Conservation (phyloP, 2,113 vertebrate genomes). For the Rafetus swinhoei region DNA sequence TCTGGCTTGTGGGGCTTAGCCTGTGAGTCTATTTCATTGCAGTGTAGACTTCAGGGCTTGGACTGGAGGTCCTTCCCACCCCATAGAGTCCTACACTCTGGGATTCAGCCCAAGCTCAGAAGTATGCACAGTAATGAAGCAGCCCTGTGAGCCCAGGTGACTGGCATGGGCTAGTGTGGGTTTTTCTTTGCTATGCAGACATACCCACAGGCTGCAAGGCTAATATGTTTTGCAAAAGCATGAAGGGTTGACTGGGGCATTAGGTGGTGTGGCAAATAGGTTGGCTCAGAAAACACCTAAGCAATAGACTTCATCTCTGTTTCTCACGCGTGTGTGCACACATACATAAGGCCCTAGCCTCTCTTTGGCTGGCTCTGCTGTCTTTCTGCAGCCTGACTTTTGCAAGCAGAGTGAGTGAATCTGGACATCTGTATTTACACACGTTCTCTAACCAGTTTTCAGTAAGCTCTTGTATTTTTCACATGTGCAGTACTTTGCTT, state of each 20-base stretch:
- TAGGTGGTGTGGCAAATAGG: accelerated
- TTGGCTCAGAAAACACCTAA: neutral
- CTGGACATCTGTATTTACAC: constrained; percentile 64
- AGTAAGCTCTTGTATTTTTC: constrained; percentile 49
- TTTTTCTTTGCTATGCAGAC: no score
- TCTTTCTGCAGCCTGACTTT: constrained; percentile 6
- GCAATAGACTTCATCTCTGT: neutral
- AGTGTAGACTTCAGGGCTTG: neutral
- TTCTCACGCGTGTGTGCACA: no score
- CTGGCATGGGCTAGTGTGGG: no score
- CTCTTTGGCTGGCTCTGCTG: accelerated
- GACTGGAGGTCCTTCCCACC: neutral
- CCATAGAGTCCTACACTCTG: neutral
- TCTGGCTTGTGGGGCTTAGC: neutral
- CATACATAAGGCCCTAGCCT: neutral
- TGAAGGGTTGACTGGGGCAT: neutral
- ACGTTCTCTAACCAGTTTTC: constrained; percentile 31
- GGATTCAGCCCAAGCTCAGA: accelerated
- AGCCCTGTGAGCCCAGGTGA: no score
- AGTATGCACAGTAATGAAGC: neutral
- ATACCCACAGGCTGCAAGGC: no score
- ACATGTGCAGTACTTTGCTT: constrained; percentile 55
- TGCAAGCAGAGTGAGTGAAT: constrained; percentile 23
- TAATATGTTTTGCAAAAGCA: no score
- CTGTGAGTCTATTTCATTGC: neutral